Evolutionary conservation across 2,113 vertebrate species (phyloP).

Genomic region (Hypomesus transpacificus): DNA sequence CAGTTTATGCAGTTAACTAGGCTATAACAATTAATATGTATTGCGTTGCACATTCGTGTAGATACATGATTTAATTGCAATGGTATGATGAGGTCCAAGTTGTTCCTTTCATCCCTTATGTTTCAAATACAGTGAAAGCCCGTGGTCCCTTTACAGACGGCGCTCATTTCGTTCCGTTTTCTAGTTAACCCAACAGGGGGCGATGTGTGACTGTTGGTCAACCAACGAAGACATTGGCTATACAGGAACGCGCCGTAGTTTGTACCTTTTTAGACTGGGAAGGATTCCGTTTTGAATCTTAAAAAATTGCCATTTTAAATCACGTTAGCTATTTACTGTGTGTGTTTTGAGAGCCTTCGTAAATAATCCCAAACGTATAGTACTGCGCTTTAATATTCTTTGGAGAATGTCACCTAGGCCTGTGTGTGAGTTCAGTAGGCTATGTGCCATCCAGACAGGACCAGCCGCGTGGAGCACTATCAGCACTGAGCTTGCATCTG

Average conservation of each 20-base stretch:
- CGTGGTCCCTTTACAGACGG: too few relatives aligned
- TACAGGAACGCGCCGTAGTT: neutral
- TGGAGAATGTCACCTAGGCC: neutral
- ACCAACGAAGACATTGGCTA: neutral
- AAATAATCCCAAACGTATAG: too few relatives aligned
- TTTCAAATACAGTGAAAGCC: too few relatives aligned
- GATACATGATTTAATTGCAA: too few relatives aligned
- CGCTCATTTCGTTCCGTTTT: neutral
- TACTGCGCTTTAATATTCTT: too few relatives aligned
- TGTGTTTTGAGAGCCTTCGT: too few relatives aligned
- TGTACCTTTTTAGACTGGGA: neutral
- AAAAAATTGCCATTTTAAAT: neutral
- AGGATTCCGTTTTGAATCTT: neutral
- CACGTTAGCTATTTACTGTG: too few relatives aligned
- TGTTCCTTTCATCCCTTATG: too few relatives aligned
- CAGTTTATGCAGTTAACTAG: too few relatives aligned
- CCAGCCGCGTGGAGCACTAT: neutral
- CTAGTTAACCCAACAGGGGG: conserved; percentile 24
- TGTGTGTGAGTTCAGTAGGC: neutral
- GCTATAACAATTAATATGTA: too few relatives aligned
- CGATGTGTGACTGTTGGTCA: conserved; percentile 9
- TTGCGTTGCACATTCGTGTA: too few relatives aligned
- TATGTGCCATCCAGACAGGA: neutral
- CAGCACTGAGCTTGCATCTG: neutral
- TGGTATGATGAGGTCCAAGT: too few relatives aligned